Evolutionary conservation across 2,888 invertebrate species (phyloP).

Genomic region (Drosophila mulleri): DNA sequence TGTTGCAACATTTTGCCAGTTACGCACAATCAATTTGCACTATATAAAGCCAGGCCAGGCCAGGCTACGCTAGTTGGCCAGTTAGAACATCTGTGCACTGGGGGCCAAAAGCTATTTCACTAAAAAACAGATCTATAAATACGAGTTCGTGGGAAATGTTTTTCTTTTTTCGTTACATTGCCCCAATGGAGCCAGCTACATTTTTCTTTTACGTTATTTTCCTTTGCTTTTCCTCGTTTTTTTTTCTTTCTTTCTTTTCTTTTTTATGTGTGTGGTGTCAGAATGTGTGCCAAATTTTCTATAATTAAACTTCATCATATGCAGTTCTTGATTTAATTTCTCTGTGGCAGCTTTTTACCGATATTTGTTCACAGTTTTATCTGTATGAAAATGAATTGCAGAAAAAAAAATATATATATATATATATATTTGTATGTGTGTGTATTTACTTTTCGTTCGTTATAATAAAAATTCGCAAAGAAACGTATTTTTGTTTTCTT

Average conservation of each 20-base stretch:
- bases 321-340: constrained; percentile 40
- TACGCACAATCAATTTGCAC: constrained; percentile 16
- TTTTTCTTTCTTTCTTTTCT: constrained; percentile 1
- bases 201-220: constrained; percentile 29
- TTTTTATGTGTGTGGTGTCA: constrained; percentile 37
- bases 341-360: constrained; percentile 45
- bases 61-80: background rate
- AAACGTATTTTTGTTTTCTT: constrained; percentile 52
- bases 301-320: constrained; percentile 69
- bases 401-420: background rate
- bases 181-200: constrained; percentile 63
- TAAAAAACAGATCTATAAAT: constrained; percentile 67
- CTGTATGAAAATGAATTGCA: constrained; percentile 15
- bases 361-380: constrained; percentile 49
- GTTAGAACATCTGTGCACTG: constrained; percentile 12
- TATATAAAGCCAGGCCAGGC: background rate
- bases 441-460: constrained; percentile 78
- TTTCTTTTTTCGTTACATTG: constrained; percentile 4
- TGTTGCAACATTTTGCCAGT: constrained; percentile 13
- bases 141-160: constrained; percentile 55
- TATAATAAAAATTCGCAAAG: constrained; percentile 71
- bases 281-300: constrained; percentile 72
- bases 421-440: constrained; percentile 5
- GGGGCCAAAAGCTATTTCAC: constrained; percentile 37
- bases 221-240: constrained; percentile 18